A percentile compares a stretch with the other conserved stretches of the same genome.
Conservation (phyloP, 1,140 invertebrate species). For the Magallana angulata region DNA sequence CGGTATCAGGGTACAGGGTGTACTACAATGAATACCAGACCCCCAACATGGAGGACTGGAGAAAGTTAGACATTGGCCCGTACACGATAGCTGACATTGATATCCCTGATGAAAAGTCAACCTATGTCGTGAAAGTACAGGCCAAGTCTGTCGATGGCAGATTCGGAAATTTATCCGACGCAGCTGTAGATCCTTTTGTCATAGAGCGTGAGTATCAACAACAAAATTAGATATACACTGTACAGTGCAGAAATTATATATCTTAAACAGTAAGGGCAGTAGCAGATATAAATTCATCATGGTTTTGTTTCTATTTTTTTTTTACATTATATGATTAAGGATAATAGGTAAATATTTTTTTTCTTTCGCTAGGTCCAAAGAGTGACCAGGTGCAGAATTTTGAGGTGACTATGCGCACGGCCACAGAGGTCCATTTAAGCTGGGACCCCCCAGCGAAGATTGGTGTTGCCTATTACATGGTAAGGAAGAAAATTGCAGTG, state of each 20-base stretch:
- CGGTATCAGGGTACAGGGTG: conserved; percentile 89
- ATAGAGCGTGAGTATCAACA: not conserved
- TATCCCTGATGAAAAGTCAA: conserved; percentile 93
- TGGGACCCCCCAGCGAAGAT: conserved; percentile 95
- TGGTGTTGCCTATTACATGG: conserved; percentile 92
- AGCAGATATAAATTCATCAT: too few relatives aligned
- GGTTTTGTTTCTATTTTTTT: too few relatives aligned
- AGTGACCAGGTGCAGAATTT: conserved; percentile 68
- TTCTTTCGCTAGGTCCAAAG: not conserved
- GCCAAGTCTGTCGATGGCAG: conserved; percentile 73
- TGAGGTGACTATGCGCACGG: conserved; percentile 67
- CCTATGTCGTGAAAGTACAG: conserved; percentile 93
- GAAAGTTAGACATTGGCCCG: conserved; percentile 72
- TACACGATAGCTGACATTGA: conserved; percentile 85
- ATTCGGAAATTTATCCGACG: conserved; percentile 74
- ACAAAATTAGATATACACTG: too few relatives aligned
- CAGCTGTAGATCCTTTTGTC: conserved; percentile 64
- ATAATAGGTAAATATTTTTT: not conserved
- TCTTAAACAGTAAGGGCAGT: too few relatives aligned
- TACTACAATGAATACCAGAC: conserved; percentile 73
- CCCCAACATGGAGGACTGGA: conserved; percentile 72
- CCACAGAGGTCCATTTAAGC: conserved; percentile 84
- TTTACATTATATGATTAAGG: not conserved
- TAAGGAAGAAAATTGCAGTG: conserved; percentile 63
- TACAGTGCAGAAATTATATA: too few relatives aligned